Percentiles rank a stretch among this genome's conserved stretches.
Evolutionary conservation across 2,113 vertebrate genomes (phyloP).

Genomic region (Hiodon alosoides): DNA sequence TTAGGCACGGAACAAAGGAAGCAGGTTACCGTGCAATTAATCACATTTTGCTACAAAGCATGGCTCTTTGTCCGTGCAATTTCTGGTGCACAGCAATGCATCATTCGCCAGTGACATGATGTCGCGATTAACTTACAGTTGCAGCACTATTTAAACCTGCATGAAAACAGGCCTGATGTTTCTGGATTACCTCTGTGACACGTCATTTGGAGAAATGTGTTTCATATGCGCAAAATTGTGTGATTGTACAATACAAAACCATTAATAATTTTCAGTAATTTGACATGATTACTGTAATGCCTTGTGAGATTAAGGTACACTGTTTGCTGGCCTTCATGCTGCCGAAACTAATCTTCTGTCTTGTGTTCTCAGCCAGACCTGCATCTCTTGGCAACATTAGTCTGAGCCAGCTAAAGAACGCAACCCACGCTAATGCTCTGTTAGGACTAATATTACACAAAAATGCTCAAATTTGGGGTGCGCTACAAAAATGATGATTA

Average conservation of each 20-base stretch:
- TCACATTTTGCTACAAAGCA: too few species aligned
- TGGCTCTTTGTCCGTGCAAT: too few species aligned
- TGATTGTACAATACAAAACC: too few species aligned
- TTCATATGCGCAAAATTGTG: too few species aligned
- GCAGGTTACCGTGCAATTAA: too few species aligned
- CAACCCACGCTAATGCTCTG: conserved; percentile 38
- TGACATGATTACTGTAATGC: not conserved
- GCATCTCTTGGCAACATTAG: conserved; percentile 45
- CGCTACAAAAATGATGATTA: conserved; percentile 33
- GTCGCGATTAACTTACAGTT: too few species aligned
- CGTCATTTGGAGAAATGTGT: conserved; percentile 28
- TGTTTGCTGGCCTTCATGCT: not conserved
- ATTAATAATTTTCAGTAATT: not conserved
- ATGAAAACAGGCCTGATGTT: not conserved
- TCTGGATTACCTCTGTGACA: not conserved
- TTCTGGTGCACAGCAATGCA: not conserved
- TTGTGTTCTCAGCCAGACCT: conserved; percentile 48
- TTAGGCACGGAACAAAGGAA: too few species aligned
- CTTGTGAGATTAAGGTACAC: not conserved
- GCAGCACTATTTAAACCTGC: too few species aligned
- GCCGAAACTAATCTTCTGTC: conserved; percentile 31
- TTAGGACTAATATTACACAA: conserved; percentile 35
- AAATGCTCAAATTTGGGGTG: conserved; percentile 26
- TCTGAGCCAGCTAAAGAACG: conserved; percentile 45
- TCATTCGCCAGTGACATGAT: too few species aligned